Conservation (phyloP, 2,888 invertebrate species). For the Ischnura elegans region DNA sequence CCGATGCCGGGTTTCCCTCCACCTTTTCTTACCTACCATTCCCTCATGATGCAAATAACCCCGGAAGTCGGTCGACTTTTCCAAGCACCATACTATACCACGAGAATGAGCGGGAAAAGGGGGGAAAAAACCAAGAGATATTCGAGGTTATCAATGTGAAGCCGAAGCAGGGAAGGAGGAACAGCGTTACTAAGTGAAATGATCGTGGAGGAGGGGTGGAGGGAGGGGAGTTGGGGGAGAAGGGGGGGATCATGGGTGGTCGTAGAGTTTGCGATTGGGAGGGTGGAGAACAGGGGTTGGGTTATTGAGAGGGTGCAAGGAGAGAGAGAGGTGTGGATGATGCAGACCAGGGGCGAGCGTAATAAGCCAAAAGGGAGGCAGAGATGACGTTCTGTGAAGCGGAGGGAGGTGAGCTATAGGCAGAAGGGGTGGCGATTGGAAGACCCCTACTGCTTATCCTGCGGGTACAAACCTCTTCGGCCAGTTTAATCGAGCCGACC, state of each 20-base stretch:
- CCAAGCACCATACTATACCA: too few relatives aligned
- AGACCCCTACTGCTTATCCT: slow-evolving; percentile 32
- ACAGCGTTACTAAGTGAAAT: not conserved
- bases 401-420: not conserved
- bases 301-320: not conserved
- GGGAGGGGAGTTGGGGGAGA: not conserved
- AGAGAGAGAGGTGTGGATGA: not conserved
- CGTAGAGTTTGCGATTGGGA: not conserved
- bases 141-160: not conserved
- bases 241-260: not conserved
- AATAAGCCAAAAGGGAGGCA: not conserved
- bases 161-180: not conserved
- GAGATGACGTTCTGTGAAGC: not conserved
- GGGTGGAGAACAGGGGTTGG: not conserved
- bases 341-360: not conserved
- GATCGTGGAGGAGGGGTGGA: not conserved
- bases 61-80: too few relatives aligned
- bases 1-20: too few relatives aligned
- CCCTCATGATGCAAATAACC: too few relatives aligned
- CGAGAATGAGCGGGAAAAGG: not conserved
- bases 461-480: not conserved
- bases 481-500: not conserved
- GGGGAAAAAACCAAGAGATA: not conserved
- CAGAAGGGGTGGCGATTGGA: not conserved
- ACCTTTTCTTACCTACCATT: too few relatives aligned